These are phyloP conservation scores for Unio pictorum DNA, from an alignment of 2,888 invertebrate genomes.

Conservation along the genomic window DNA sequence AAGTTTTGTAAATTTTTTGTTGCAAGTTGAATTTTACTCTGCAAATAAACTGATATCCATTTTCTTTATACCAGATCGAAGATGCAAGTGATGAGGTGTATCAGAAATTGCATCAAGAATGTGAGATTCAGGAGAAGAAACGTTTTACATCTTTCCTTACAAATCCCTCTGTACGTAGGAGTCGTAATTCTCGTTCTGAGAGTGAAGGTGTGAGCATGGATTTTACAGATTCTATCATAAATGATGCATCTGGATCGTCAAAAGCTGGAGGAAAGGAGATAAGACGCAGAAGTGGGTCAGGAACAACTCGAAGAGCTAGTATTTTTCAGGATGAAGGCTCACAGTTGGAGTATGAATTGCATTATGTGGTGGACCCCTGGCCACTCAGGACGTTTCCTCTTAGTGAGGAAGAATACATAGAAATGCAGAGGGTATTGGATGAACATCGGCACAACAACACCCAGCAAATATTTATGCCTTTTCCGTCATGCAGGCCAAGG, in stretches of 20 bases:
- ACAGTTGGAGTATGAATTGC: slow-evolving; percentile 16
- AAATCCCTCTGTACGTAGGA: slow-evolving; percentile 54
- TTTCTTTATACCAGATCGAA: no score
- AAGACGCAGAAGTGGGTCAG: slow-evolving; percentile 47
- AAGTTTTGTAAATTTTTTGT: no score
- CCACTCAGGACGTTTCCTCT: slow-evolving; percentile 60
- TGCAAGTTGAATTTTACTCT: not conserved
- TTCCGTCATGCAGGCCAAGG: not conserved
- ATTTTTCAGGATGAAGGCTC: slow-evolving; percentile 22
- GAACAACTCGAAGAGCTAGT: slow-evolving; percentile 25
- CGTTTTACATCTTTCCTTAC: slow-evolving; percentile 59
- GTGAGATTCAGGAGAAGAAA: slow-evolving; percentile 86
- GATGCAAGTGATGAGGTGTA: slow-evolving; percentile 84
- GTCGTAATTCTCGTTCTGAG: slow-evolving; percentile 45
- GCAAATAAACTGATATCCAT: no score
- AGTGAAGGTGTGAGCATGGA: slow-evolving; percentile 41
- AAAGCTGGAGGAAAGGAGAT: slow-evolving; percentile 19
- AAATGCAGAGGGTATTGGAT: slow-evolving; percentile 46
- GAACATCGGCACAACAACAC: slow-evolving; percentile 9
- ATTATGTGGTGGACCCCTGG: slow-evolving; percentile 52
- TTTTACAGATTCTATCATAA: slow-evolving; percentile 18
- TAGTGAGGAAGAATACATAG: slow-evolving; percentile 51
- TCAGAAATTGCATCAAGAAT: slow-evolving; percentile 81
- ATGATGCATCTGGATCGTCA: slow-evolving; percentile 6
- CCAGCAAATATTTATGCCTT: not conserved